Evolutionary conservation across 1,140 invertebrate genomes (phyloP).

Genomic region (Hylaeus volcanicus): DNA sequence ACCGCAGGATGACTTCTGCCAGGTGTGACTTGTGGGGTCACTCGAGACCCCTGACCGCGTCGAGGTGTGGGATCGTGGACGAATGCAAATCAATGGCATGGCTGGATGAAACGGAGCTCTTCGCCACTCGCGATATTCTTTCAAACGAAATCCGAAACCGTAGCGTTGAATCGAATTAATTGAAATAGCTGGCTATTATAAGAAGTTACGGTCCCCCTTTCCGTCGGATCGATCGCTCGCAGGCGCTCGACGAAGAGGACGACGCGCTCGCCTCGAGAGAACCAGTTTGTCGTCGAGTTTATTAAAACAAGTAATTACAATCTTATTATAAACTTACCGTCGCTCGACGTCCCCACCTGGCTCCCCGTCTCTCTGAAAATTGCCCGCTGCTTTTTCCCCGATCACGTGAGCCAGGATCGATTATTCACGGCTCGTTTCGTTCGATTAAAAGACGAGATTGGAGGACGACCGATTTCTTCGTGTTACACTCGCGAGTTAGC

Average conservation of each 20-base stretch:
- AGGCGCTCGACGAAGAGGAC: no score
- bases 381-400: slow-evolving; percentile 16
- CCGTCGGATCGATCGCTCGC: slow-evolving; percentile 44
- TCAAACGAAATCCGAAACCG: slow-evolving; percentile 35
- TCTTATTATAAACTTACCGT: slow-evolving; percentile 51
- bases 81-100: no score
- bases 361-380: slow-evolving; percentile 8
- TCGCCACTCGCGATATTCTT: neutral
- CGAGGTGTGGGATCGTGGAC: no score
- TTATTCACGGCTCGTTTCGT: slow-evolving; percentile 36
- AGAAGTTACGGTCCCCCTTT: slow-evolving; percentile 29
- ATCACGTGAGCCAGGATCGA: slow-evolving; percentile 27
- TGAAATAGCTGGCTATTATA: slow-evolving; percentile 55
- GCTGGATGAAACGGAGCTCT: slow-evolving; percentile 16
- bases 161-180: slow-evolving; percentile 54
- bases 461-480: neutral
- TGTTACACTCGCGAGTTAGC: neutral
- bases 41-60: no score
- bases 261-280: neutral
- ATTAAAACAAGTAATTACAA: slow-evolving; percentile 54
- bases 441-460: slow-evolving; percentile 37
- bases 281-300: slow-evolving; percentile 53
- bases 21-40: no score
- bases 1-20: no score
- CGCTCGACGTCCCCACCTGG: neutral